Evolutionary conservation across 2,888 invertebrate genomes (phyloP), one percentile per base, ranked within the genome.

Genomic region (Ophioninae sp.): DNA sequence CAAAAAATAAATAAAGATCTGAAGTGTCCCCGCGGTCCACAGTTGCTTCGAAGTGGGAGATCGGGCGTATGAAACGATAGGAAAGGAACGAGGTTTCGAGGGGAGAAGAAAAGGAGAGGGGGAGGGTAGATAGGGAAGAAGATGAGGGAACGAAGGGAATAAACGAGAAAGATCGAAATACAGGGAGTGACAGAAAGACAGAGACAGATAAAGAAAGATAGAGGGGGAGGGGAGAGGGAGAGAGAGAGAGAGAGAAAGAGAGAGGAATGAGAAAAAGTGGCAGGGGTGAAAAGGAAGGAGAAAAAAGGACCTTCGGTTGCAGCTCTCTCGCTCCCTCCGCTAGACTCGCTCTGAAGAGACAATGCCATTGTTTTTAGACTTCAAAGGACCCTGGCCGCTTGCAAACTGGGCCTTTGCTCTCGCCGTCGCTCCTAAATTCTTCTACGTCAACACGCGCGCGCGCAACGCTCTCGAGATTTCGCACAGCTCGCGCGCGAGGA

Each of bases 301-400:
- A 67, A 75, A 70, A 78, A 70, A 87, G 88, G 85, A 87, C 87
- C 87, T 88, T 87, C 88, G 87, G 86, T 83, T 79, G 83, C 85
- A 82, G 86, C 89, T 88, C 87, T 89, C 86, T 90, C 91, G 90
- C 91, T 92, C 91, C 90, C 84, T 90, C 92, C 67, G 73, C 79
- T 79, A 73, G 79, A 73, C 50, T 67, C 79, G 73, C 67, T 67
- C 78, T 90, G 91, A 92, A 92, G 91, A 92, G 92, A 93, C 93
- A 93, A 93, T 93, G 92, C 89, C 92, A 93, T 93, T 93, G 93
- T 93, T 92, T 93, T 92, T 92, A 87, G 91, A 93, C 93, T 92
- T 93, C 93, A 93, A 93, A 93, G 93, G 90, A 88, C 88, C 87
- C 88, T 88, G 86, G 87, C 92, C 92, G 92, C 91, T 89, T 87